A percentile compares a stretch with the other conserved stretches of the same genome.
Evolutionary conservation across 2,888 invertebrate species (phyloP).

Genomic region (Clepsis dumicolana): DNA sequence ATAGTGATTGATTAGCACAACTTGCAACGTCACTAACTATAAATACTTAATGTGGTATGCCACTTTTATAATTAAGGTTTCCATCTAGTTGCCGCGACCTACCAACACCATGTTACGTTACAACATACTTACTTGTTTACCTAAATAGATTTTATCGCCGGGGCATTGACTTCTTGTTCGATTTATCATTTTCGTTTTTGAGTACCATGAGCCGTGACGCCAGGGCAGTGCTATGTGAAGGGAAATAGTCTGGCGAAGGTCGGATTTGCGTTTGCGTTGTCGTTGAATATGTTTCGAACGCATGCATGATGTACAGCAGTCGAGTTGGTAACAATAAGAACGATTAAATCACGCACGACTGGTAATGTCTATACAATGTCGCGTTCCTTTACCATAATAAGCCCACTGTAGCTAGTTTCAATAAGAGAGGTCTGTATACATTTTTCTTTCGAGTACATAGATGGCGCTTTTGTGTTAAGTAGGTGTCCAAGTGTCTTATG

Average conservation of each 20-base stretch:
- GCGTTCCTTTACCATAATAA: no score
- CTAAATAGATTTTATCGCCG: background rate
- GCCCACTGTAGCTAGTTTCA: no score
- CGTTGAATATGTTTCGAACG: background rate
- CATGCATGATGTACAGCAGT: background rate
- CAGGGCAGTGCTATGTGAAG: background rate
- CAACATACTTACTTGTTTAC: no score
- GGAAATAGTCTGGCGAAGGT: background rate
- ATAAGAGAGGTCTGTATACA: no score
- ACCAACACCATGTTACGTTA: background rate
- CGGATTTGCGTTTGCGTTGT: background rate
- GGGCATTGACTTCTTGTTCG: background rate
- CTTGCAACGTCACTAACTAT: background rate
- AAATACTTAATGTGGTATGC: background rate
- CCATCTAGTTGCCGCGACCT: background rate
- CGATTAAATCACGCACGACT: no score
- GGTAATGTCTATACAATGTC: no score
- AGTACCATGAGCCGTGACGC: background rate
- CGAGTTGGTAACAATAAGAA: no score
- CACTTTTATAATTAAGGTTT: background rate
- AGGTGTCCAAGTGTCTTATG: no score
- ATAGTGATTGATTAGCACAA: background rate
- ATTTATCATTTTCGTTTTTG: slow-evolving; percentile 7
- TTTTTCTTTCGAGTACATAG: no score
- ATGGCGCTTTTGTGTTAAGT: no score